phyloP scores from a whole-genome alignment of 2,113 vertebrate genomes.

The Lophotis ruficrista region DNA sequence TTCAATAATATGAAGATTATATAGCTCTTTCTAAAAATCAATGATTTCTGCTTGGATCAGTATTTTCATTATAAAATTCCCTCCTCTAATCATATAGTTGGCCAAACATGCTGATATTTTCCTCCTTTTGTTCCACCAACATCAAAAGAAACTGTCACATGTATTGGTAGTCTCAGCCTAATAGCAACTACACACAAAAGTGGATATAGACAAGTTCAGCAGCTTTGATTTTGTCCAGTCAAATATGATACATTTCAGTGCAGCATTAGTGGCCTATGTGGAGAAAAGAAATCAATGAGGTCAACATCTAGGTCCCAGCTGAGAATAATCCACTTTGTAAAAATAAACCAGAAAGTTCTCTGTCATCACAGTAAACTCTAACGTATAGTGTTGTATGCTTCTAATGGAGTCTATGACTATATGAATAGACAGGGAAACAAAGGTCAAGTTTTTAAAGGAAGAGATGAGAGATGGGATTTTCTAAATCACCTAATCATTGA shows the following conservation, averaged over 20 bases:
- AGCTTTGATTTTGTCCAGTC: slow-evolving; percentile 33
- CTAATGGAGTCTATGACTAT: background rate
- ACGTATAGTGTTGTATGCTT: slow-evolving; percentile 1
- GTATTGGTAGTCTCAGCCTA: background rate
- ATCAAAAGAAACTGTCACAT: background rate
- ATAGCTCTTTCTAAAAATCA: background rate
- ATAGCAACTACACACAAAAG: background rate
- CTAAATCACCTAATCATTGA: background rate
- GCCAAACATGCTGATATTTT: background rate
- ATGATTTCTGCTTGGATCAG: background rate
- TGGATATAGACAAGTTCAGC: background rate
- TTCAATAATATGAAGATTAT: background rate
- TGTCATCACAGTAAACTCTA: background rate
- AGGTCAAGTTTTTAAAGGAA: slow-evolving; percentile 10
- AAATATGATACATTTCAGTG: slow-evolving; percentile 17
- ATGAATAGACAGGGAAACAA: background rate
- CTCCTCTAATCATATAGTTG: background rate
- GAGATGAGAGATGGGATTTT: background rate
- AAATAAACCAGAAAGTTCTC: slow-evolving; percentile 30
- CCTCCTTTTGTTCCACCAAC: background rate
- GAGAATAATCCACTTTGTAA: slow-evolving; percentile 46
- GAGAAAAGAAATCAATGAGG: slow-evolving; percentile 5
- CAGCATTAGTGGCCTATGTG: background rate
- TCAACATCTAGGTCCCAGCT: slow-evolving; percentile 20
- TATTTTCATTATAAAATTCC: background rate